These are phyloP conservation scores for Pristionchus pacificus DNA, from an alignment of 1,140 invertebrate genomes.

Conservation along the genomic window DNA sequence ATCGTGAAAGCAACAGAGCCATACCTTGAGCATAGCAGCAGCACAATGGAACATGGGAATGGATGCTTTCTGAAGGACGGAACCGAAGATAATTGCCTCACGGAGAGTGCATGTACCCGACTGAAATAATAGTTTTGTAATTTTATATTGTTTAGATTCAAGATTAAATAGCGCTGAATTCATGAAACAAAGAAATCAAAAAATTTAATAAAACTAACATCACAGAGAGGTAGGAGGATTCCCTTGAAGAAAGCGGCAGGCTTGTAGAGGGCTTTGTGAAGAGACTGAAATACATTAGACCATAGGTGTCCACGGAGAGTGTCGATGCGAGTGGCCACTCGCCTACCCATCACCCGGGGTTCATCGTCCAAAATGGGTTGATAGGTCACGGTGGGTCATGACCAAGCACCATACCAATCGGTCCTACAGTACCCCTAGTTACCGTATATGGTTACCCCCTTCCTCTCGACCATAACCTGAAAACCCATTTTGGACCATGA, in stretches of 20 bases:
- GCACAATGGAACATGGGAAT: constrained; percentile 94
- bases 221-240: constrained; percentile 80
- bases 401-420: too few relatives aligned
- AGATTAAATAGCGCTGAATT: too few relatives aligned
- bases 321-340: too few relatives aligned
- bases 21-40: constrained; percentile 77
- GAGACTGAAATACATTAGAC: constrained; percentile 66
- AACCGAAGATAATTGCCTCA: constrained; percentile 90
- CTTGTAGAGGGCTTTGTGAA: constrained; percentile 89
- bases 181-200: neutral
- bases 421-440: too few relatives aligned
- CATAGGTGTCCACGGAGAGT: too few relatives aligned
- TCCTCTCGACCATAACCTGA: too few relatives aligned
- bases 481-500: too few relatives aligned
- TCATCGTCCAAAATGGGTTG: too few relatives aligned
- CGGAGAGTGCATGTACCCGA: constrained; percentile 85
- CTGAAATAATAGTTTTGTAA: constrained; percentile 59
- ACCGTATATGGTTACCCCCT: too few relatives aligned
- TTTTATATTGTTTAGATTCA: constrained; percentile 8
- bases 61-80: constrained; percentile 81
- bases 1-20: constrained; percentile 3
- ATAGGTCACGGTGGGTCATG: too few relatives aligned
- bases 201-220: constrained; percentile 64
- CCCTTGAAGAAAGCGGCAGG: constrained; percentile 99
- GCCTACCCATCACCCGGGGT: too few relatives aligned